Evolutionary conservation across 92 coral and sea anemone species (phyloP), one percentile per base, ranked within the genome.

Genomic region (Phenganax stokvisi): DNA sequence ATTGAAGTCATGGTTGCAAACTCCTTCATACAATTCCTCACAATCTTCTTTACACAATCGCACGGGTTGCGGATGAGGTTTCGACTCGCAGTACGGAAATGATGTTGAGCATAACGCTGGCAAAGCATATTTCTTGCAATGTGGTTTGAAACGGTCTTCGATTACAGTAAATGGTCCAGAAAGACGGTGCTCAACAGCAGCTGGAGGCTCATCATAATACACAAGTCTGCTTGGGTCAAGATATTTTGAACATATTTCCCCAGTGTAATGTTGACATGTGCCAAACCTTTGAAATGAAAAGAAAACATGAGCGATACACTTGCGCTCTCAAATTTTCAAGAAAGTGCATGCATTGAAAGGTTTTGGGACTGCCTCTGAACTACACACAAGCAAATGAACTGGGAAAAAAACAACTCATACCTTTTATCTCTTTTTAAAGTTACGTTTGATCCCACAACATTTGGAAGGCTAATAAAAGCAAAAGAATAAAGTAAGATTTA

Each of bases 251-350:
- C 98, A 94, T 80, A 85, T 85, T 28, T 79, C 83, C 10, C 97
- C 98, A 86, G 92, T 93, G 70, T 94, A 94, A 62, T 85, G 97
- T 67, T 91, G 98, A 28, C 98, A 94, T 6, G 91, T 85, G 29
- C 86, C 93, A 75, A 89, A 90, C 81, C 97, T 91, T 66, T 51
- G 47, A 76, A 53, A 57, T 54, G 59, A 85, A 29, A 57, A 72
- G 54, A 37, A 37, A 37, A 37, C 3, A 37, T 0, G 47, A 15
- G 56, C 0, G 61, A 25, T 65, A 6, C 7, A 54, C 3, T 64
- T 61, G 44, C 0, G 29, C 73, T 61, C 66, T 15, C 59, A 0
- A 12, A 52, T 11, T 28, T 16, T 6, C 25, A 29, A 25, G 28
- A 58, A 8, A 56, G 0, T 75, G 47, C 47, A 37, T 37, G 47